Evolutionary conservation across 2,888 invertebrate species (phyloP).

Genomic region (Priocnemis perturbator): DNA sequence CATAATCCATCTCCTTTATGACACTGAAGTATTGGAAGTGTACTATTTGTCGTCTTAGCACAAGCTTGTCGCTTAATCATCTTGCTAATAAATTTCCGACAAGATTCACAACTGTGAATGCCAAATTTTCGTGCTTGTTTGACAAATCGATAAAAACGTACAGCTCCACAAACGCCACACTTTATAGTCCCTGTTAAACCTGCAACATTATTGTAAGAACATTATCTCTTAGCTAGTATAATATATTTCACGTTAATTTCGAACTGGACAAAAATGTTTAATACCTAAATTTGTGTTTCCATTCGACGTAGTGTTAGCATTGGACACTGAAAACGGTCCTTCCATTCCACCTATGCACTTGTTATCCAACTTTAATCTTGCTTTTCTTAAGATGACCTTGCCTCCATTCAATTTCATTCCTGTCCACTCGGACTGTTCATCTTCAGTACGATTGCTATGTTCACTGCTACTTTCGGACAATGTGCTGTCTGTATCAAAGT

Average conservation of each 20-base stretch:
- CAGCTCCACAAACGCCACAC: constrained; percentile 88
- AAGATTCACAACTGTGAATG: constrained; percentile 89
- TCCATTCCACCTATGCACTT: constrained; percentile 75
- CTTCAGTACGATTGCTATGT: constrained; percentile 66
- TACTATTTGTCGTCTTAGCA: constrained; percentile 77
- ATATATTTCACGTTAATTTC: constrained; percentile 1
- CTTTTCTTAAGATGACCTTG: constrained; percentile 83
- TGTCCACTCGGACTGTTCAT: constrained; percentile 74
- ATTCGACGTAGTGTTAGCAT: constrained; percentile 57
- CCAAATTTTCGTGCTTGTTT: constrained; percentile 90
- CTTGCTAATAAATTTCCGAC: constrained; percentile 90
- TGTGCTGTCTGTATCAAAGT: constrained; percentile 63
- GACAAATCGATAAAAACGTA: constrained; percentile 85
- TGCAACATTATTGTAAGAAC: constrained; percentile 50
- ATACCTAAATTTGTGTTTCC: constrained; percentile 65
- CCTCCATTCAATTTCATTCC: constrained; percentile 78
- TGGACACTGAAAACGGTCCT: constrained; percentile 81
- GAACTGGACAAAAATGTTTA: not conserved
- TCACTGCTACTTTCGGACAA: constrained; percentile 67
- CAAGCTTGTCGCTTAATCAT: constrained; percentile 84
- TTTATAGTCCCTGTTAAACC: constrained; percentile 82
- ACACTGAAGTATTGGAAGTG: constrained; percentile 80
- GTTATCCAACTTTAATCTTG: constrained; percentile 80
- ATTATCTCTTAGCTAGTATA: not conserved
- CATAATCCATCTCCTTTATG: constrained; percentile 85